Conservation (phyloP, 2,113 vertebrate genomes). For the Dunckerocampus dactyliophorus region DNA sequence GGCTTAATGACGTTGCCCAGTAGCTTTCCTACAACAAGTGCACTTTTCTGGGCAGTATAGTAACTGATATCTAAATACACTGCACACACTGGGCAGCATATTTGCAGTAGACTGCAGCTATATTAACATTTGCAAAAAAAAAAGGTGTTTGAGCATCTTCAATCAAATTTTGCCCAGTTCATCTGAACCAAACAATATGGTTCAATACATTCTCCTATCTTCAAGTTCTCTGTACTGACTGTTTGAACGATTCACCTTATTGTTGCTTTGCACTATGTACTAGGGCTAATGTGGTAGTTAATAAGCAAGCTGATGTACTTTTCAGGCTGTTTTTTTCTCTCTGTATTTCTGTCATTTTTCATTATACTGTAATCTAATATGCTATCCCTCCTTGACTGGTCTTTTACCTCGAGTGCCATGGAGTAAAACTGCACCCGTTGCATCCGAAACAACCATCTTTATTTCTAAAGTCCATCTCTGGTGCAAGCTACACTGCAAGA, state of each 20-base stretch:
- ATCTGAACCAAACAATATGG: conserved; percentile 15
- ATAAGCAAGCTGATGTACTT: background rate
- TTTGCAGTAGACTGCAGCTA: conserved; percentile 67
- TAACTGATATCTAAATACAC: conserved; percentile 46
- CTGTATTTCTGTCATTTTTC: background rate
- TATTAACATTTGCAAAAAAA: conserved; percentile 54
- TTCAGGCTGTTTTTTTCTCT: conserved; percentile 19
- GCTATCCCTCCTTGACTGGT: background rate
- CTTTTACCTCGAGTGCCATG: background rate
- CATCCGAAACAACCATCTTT: background rate
- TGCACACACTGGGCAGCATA: conserved; percentile 45
- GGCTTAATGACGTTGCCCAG: conserved; percentile 56
- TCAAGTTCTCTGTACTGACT: conserved; percentile 23
- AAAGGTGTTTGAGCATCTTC: conserved; percentile 21
- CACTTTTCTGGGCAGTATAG: conserved; percentile 69
- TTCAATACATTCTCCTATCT: conserved; percentile 19
- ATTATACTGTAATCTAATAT: background rate
- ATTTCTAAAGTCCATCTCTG: background rate
- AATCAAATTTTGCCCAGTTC: conserved; percentile 24
- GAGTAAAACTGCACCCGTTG: background rate
- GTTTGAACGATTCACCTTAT: conserved; percentile 49
- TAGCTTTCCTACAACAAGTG: conserved; percentile 72
- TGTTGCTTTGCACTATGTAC: conserved; percentile 31
- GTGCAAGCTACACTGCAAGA: background rate
- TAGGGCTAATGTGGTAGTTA: conserved; percentile 8